Conservation (phyloP, 2,113 vertebrate genomes). For the Cephalophus harveyi region DNA sequence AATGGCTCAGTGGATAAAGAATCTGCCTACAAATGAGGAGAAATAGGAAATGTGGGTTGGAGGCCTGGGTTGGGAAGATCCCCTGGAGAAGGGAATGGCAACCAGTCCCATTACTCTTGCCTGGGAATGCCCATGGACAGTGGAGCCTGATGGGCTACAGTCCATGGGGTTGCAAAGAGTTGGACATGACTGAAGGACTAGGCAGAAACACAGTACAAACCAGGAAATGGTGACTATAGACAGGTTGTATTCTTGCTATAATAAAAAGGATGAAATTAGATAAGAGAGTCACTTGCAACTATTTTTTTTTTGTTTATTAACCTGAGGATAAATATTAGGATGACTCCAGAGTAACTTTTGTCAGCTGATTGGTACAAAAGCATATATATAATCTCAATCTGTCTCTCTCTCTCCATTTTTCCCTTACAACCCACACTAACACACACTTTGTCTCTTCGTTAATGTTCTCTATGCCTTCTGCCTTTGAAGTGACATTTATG, state of each 20-base stretch:
- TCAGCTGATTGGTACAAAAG: neutral
- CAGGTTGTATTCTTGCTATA: neutral
- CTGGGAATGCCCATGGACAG: neutral
- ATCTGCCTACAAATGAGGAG: neutral
- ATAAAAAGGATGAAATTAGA: neutral
- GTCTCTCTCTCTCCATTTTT: neutral
- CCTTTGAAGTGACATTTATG: neutral
- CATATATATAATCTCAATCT: neutral
- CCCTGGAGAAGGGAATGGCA: neutral
- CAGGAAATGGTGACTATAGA: neutral
- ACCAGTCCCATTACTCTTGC: rapidly evolving
- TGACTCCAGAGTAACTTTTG: neutral
- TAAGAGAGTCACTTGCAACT: neutral
- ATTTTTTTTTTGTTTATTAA: neutral
- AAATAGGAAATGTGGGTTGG: neutral
- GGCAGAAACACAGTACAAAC: neutral
- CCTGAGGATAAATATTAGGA: neutral
- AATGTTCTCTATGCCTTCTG: neutral
- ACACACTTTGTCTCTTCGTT: neutral
- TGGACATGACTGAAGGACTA: neutral
- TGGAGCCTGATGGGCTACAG: neutral
- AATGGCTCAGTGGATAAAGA: neutral
- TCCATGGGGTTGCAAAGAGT: neutral
- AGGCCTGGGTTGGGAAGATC: neutral
- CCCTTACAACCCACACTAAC: neutral